Evolutionary conservation across 2,113 vertebrate genomes (phyloP), one percentile per base, ranked within the genome.

Genomic region (Toxotes chatareus): DNA sequence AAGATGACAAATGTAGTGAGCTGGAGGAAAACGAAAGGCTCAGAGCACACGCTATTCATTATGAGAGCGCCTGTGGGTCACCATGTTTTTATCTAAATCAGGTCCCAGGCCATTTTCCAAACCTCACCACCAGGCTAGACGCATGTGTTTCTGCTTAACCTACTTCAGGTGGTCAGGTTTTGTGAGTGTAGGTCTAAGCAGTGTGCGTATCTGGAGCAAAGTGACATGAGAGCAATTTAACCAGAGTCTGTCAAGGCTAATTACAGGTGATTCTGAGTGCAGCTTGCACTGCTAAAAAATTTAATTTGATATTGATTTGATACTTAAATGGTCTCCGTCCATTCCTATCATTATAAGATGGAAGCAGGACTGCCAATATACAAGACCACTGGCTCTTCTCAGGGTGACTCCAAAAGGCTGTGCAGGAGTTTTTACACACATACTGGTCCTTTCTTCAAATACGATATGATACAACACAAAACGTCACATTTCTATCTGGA

Each of bases 261-360:
- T 95, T 95, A 95, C 93, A 91, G 90, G 89, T 94, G 94, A 95
- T 92, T 92, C 80, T 88, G 82, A 88, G 90, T 92, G 93, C 87
- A 91, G 90, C 93, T 94, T 94, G 93, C 94, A 86, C 93, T 94
- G 94, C 93, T 93, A 93, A 95, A 95, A 94, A 93, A 93, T 95
- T 93, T 95, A 95, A 95, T 95, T 95, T 94, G 94, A 91, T 95
- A 95, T 95, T 94, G 94, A 95, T 95, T 95, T 93, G 91, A 94
- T 93, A 93, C 93, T 93, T 94, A 94, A 95, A 95, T 93, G 87
- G 91, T 90, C 89, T 76, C 89, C 63, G 92, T 94, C 94, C 86
- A 88, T 91, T 95, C 88, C 89, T 89, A 94, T 95, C 93, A 94
- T 85, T 94, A 93, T 86, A 93, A 93, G 91, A 92, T 86, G 90